A percentile compares a stretch with the other conserved stretches of the same genome.
These are phyloP conservation scores for Bothrops jararaca DNA, from an alignment of 2,113 vertebrate genomes.

Conservation along the genomic window DNA sequence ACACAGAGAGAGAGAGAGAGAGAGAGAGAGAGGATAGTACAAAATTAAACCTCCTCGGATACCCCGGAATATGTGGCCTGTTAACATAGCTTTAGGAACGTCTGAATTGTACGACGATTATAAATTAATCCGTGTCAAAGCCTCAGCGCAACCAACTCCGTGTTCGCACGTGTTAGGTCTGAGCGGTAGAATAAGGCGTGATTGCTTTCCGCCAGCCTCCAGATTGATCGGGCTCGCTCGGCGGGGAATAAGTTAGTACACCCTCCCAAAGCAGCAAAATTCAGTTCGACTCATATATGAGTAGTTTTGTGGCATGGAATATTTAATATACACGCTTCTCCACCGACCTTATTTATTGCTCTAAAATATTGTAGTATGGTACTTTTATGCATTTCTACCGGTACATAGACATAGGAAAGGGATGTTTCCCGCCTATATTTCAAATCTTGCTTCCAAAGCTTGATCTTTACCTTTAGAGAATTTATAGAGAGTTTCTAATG, in stretches of 20 bases:
- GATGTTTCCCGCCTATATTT: neutral
- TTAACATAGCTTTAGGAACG: neutral
- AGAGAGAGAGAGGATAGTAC: neutral
- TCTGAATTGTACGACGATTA: neutral
- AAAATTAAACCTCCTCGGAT: neutral
- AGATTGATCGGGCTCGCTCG: neutral
- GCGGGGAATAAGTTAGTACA: neutral
- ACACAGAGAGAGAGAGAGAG: too few relatives aligned
- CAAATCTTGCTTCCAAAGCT: neutral
- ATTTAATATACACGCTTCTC: neutral
- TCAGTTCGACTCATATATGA: neutral
- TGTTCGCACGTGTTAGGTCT: neutral
- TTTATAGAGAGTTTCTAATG: neutral
- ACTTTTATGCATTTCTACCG: neutral
- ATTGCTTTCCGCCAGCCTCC: neutral
- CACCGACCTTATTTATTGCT: neutral
- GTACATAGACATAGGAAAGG: neutral
- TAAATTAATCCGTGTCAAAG: neutral
- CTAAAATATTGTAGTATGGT: neutral
- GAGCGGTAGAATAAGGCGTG: neutral
- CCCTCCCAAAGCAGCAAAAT: neutral
- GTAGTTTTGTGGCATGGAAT: neutral
- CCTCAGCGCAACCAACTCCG: neutral
- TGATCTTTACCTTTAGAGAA: neutral
- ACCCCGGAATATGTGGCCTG: neutral